Base-by-base conservation (phyloP, 1,140 invertebrate genomes). In the Rhizoglyphus robini region DNA sequence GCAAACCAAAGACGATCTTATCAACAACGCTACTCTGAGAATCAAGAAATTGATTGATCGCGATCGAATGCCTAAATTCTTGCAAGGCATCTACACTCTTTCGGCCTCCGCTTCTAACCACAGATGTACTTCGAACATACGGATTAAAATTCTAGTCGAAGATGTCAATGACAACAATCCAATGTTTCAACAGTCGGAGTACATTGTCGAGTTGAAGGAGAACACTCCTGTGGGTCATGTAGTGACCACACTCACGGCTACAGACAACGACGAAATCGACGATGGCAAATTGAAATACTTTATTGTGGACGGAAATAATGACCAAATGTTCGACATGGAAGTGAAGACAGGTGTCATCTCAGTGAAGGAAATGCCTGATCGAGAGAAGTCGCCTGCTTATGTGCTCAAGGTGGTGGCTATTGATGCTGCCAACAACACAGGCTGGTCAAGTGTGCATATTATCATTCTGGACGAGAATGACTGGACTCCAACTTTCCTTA, bases 91-190 rank as follows among this genome's bases (percentile, higher is more conserved):
- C 46, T 72, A 72, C 36, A 73, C 72, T 11, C 30, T 73, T 13
- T 69, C 71, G 15, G 68, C 72, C 2, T 69, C 71, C 5, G 71
- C 71, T 1, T 65, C 65, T n/a, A 72, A 72, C 65, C 60, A 66
- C 25, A 41, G 68, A 20, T 72, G 71, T 59, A 65, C 70, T 1
- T 65, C 70, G n/a, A 71, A 67, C 46, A 71, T 70, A 13, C 57
- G 68, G 1, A 46, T 72, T 8, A 68, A 68, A 47, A 71, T 72
- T 47, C 61, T 68, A 32, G 67, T 72, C 4, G 70, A 71, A 67
- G 71, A 72, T 65, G 70, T 70, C 8, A 96, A 96, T 74, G 94
- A 97, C 70, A 96, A 96, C 74, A 88, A 87, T 0, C 93, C 93
- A 0, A 75, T 83, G 4, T 92, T 97, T 71, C 83, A 86, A 34